Percentiles rank a stretch among this genome's conserved stretches.
phyloP scores from a whole-genome alignment of 2,113 vertebrate genomes.

The Perca flavescens region DNA sequence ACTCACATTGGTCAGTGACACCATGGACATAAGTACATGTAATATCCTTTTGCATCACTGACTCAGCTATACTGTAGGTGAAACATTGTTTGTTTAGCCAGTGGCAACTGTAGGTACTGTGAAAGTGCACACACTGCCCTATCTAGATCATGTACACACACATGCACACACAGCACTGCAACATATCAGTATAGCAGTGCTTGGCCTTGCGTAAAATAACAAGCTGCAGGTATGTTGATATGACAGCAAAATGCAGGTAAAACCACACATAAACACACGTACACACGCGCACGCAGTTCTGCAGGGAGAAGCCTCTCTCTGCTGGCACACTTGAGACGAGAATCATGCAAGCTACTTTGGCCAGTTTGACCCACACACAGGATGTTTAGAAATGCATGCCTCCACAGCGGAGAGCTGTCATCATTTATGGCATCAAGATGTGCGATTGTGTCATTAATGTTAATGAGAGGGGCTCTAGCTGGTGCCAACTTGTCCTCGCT shows the following conservation, averaged over 20 bases:
- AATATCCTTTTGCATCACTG: not conserved
- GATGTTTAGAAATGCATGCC: too few relatives aligned
- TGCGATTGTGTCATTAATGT: too few relatives aligned
- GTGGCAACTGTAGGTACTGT: not conserved
- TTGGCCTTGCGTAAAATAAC: constrained; percentile 37
- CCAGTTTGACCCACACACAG: too few relatives aligned
- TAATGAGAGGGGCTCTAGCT: too few relatives aligned
- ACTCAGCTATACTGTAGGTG: not conserved
- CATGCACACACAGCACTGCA: not conserved
- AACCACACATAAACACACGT: constrained; percentile 4
- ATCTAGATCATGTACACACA: not conserved
- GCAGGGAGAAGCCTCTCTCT: too few relatives aligned
- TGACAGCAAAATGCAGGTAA: constrained; percentile 19
- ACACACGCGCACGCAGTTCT: not conserved
- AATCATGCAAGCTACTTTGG: too few relatives aligned
- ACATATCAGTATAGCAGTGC: not conserved
- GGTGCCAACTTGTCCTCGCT: too few relatives aligned
- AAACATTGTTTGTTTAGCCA: not conserved
- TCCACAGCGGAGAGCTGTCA: too few relatives aligned
- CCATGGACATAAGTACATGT: not conserved
- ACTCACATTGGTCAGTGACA: too few relatives aligned
- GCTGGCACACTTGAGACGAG: too few relatives aligned
- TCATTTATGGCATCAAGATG: too few relatives aligned
- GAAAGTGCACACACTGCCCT: constrained; percentile 10
- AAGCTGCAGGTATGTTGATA: constrained; percentile 34